Percentiles rank a stretch among this genome's conserved stretches.
phyloP scores from a whole-genome alignment of 1,140 invertebrate species.

The Aphis craccivora region DNA sequence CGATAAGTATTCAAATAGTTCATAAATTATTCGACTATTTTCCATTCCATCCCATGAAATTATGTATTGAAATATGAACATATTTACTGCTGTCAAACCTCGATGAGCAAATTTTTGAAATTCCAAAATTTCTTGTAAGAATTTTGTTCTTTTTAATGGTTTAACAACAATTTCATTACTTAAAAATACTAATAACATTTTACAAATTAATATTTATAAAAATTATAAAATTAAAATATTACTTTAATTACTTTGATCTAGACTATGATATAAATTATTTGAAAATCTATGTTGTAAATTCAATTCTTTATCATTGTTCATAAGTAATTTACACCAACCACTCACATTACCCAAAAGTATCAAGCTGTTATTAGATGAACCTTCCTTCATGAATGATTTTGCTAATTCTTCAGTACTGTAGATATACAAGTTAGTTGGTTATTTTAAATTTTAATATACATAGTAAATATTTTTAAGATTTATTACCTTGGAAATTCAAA shows the following conservation, averaged over 20 bases:
- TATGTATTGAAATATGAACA: constrained; percentile 39
- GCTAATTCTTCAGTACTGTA: constrained; percentile 47
- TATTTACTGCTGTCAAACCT: constrained; percentile 33
- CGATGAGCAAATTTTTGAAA: constrained; percentile 46
- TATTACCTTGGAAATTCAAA: constrained; percentile 46
- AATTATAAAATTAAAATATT: background rate
- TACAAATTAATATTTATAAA: background rate
- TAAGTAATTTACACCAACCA: constrained; percentile 52
- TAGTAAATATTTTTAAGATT: background rate
- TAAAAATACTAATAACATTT: constrained; percentile 35
- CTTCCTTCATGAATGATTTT: constrained; percentile 4
- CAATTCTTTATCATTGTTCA: constrained; percentile 24
- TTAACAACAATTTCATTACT: constrained; percentile 37
- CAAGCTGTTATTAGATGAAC: constrained; percentile 39
- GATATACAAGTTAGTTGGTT: background rate
- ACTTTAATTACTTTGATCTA: constrained; percentile 47
- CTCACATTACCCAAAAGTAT: background rate
- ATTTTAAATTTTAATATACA: background rate
- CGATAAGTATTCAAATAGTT: constrained; percentile 44
- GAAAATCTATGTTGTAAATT: constrained; percentile 50
- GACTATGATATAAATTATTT: constrained; percentile 38
- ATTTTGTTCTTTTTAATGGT: constrained; percentile 26
- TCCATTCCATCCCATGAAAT: constrained; percentile 44
- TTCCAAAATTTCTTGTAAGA: constrained; percentile 39
- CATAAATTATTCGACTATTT: constrained; percentile 11